Conservation (phyloP, 2,113 vertebrate genomes). For the Ciconia stormi region DNA sequence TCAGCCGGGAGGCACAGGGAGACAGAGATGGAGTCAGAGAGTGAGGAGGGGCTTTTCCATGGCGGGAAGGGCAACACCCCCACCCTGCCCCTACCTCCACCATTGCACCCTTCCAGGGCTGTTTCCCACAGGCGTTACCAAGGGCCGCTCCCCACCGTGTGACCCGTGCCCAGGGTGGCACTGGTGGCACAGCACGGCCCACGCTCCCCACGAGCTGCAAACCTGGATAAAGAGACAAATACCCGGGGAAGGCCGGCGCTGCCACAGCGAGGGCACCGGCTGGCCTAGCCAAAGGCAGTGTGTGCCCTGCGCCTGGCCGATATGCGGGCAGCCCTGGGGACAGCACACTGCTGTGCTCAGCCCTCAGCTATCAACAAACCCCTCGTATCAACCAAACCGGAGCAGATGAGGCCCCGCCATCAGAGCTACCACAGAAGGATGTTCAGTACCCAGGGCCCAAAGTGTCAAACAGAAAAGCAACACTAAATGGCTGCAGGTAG, state of each 20-base stretch:
- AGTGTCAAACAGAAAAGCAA: background rate
- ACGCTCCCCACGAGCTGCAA: background rate
- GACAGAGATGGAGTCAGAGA: background rate
- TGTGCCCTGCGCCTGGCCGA: fast-evolving
- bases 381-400: background rate
- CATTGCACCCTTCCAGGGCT: background rate
- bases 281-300: background rate
- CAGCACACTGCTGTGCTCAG: background rate
- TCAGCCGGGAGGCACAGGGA: background rate
- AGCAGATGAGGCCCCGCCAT: background rate
- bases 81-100: background rate
- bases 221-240: background rate
- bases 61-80: background rate
- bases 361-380: background rate
- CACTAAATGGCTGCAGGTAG: background rate
- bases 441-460: background rate
- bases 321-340: background rate
- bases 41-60: background rate
- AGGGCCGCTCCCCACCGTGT: background rate
- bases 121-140: background rate
- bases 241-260: background rate
- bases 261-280: fast-evolving
- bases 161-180: background rate
- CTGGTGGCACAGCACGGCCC: background rate
- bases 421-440: background rate